These are phyloP conservation scores for Tamandua tetradactyla DNA, from an alignment of 2,797 vertebrate species.

Conservation along the genomic window DNA sequence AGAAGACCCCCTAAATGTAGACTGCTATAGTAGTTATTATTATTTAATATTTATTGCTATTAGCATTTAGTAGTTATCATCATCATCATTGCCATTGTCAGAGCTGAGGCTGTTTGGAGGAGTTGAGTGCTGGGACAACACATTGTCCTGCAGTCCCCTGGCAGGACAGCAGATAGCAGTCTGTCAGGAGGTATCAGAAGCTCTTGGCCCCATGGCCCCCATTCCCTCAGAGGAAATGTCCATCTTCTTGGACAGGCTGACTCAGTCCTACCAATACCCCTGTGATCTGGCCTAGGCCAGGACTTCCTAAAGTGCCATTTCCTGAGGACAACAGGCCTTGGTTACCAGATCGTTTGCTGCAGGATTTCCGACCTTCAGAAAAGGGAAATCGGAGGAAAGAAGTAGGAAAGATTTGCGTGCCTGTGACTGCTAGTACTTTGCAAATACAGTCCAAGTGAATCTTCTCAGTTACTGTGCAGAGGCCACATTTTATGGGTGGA, in stretches of 20 bases:
- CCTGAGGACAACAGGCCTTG: not conserved
- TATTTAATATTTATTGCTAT: not conserved
- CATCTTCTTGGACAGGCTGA: no score
- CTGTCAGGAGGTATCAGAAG: not conserved
- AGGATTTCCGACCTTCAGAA: not conserved
- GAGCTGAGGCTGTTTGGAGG: not conserved
- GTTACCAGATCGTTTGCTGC: fast-evolving
- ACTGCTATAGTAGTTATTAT: not conserved
- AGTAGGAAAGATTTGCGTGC: fast-evolving
- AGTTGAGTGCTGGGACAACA: fast-evolving
- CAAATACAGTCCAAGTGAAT: fast-evolving
- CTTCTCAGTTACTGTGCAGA: not conserved
- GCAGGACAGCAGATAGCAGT: not conserved
- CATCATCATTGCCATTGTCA: fast-evolving
- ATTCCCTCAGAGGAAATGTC: not conserved
- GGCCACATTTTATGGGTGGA: not conserved
- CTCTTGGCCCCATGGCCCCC: not conserved
- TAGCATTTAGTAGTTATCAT: not conserved
- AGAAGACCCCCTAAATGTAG: not conserved
- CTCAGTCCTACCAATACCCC: not conserved
- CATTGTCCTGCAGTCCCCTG: not conserved
- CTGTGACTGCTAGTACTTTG: fast-evolving
- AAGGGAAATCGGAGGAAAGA: no score
- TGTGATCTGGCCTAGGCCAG: not conserved
- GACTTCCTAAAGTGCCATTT: not conserved